Base-by-base conservation (phyloP, 1,140 invertebrate genomes). In the Drusus annulatus region DNA sequence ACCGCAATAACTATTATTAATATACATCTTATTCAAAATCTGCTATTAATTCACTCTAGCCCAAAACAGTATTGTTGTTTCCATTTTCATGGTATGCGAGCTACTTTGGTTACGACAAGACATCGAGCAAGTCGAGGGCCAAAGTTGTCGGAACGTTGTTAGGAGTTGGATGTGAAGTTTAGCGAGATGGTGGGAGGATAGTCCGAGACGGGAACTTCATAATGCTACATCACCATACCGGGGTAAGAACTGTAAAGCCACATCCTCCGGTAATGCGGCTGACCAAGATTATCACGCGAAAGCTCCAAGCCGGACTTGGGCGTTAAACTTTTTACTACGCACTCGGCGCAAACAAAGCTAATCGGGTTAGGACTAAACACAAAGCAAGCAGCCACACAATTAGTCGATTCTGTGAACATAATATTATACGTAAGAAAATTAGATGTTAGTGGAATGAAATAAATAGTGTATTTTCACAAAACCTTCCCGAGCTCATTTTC, bases 101-200 rank as follows among this genome's bases (percentile, higher is more conserved):
- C 10, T 13, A 0, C 31, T 4, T 36, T 8, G 8, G 31, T 45
- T 60, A 23, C 17, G 56, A 6, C 56, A 60, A 60, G 56, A 60
- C 23, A 23, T 60, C 19, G 23, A 60, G 56, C 23, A 60, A 60
- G 56, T 60, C 56, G 23, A 60, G 56, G 2, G 56, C 56, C 56
- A 60, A 60, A 65, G 21, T 65, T 65, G n/a, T 21, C 17, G 56
- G 28, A 65, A 65, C 62, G 21, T 65, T 65, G 62, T 65, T 65
- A 65, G 28, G 25, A 65, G 62, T 65, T 65, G 62, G 4, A 10
- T 60, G 13, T 28, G 21, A 31, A 28, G 62, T 65, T 65, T 13
- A 28, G 21, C 2, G 62, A 65, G 62, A 65, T 65, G 62, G 36
- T 28, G 62, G 62, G 62, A 65, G 62, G 54, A 56, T n/a, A 4